These are phyloP conservation scores for Heliothis peltigera DNA, from an alignment of 2,888 invertebrate genomes.

Conservation along the genomic window DNA sequence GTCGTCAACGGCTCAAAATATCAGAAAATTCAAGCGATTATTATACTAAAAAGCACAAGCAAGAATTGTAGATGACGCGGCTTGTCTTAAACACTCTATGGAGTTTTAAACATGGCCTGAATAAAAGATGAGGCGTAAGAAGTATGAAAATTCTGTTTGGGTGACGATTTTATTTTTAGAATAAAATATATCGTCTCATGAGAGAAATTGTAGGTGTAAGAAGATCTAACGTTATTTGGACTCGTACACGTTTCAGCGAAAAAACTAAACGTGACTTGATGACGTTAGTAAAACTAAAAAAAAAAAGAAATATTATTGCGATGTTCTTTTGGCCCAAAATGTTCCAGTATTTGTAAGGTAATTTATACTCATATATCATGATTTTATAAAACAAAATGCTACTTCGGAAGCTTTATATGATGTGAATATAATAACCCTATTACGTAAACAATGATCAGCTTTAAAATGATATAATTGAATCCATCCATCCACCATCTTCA, in stretches of 20 bases:
- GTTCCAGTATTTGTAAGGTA: not conserved
- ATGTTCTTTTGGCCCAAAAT: not conserved
- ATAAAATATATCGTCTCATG: conserved; percentile 24
- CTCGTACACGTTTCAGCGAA: conserved; percentile 26
- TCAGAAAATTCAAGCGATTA: conserved; percentile 61
- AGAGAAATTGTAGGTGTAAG: conserved; percentile 26
- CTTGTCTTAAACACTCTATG: conserved; percentile 65
- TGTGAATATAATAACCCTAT: not conserved
- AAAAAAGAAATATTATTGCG: conserved; percentile 9
- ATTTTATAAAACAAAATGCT: not conserved
- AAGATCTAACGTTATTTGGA: conserved; percentile 28
- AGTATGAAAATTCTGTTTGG: conserved; percentile 53
- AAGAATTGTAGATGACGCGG: conserved; percentile 60
- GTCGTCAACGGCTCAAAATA: conserved; percentile 64
- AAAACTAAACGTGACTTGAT: conserved; percentile 31
- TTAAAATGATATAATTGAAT: not conserved
- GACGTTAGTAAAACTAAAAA: conserved; percentile 15
- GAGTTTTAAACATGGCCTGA: conserved; percentile 63
- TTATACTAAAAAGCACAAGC: conserved; percentile 56
- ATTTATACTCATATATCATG: not conserved
- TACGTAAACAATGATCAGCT: not conserved
- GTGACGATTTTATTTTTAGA: conserved; percentile 43
- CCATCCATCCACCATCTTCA: conserved; percentile 14
- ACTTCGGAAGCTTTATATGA: not conserved
- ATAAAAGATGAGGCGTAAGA: conserved; percentile 66